Conservation (phyloP, 2,113 vertebrate genomes). For the Dendrocopos noguchii region DNA sequence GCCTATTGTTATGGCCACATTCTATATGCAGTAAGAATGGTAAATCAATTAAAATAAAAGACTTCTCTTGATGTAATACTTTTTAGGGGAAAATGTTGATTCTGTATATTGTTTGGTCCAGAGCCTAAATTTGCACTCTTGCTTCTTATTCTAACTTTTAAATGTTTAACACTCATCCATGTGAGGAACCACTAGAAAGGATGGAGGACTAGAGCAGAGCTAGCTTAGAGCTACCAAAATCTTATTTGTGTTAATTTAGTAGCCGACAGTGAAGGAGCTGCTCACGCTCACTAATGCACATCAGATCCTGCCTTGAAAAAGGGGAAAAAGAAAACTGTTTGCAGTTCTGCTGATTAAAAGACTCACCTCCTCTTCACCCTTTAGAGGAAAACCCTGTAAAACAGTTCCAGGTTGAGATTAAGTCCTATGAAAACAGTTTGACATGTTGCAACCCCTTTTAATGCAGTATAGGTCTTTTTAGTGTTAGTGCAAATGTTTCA, state of each 20-base stretch:
- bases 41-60: conserved; percentile 70
- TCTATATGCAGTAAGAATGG: conserved; percentile 89
- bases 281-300: background rate
- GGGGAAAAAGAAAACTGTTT: background rate
- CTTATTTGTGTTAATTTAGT: background rate
- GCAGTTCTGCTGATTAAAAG: background rate
- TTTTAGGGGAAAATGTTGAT: background rate
- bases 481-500: background rate
- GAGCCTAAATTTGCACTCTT: background rate
- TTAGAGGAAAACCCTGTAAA: background rate
- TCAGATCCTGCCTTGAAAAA: background rate
- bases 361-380: background rate
- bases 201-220: background rate
- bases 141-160: background rate
- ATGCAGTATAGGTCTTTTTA: background rate
- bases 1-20: conserved; percentile 94
- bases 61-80: background rate
- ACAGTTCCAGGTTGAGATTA: background rate
- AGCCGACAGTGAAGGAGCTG: background rate
- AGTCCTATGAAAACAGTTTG: background rate
- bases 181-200: background rate
- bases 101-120: background rate
- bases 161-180: background rate
- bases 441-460: background rate
- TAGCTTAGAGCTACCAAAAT: background rate